Percentiles rank a stretch among this genome's conserved stretches.
Evolutionary conservation across 1,140 invertebrate species (phyloP).

Genomic region (Polypedilum pembai): DNA sequence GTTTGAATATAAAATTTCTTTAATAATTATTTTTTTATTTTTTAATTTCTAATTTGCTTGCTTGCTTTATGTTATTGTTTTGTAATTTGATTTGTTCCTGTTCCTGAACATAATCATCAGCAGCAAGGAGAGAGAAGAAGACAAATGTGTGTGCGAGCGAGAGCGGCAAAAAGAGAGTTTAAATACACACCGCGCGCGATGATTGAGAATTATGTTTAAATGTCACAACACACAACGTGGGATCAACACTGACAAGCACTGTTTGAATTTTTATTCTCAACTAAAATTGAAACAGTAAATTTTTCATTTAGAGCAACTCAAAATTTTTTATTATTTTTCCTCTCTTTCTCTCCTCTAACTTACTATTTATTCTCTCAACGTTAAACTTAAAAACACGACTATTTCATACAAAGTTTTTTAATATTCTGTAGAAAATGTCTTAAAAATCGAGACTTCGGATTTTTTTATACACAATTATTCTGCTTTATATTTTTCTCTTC

Average conservation of each 20-base stretch:
- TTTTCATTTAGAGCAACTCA: too few relatives aligned
- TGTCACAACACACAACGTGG: slow-evolving; percentile 3
- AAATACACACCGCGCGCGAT: not conserved
- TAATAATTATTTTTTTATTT: not conserved
- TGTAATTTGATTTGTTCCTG: not conserved
- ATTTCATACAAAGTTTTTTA: slow-evolving; percentile 28
- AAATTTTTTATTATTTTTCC: not conserved
- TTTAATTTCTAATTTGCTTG: too few relatives aligned
- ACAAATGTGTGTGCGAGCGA: not conserved
- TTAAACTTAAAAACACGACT: slow-evolving; percentile 27
- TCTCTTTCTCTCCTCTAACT: not conserved
- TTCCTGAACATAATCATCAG: not conserved
- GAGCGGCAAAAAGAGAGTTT: not conserved
- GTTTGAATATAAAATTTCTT: not conserved
- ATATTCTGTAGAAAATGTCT: slow-evolving; percentile 25
- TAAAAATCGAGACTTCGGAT: slow-evolving; percentile 22
- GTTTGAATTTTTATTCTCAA: not conserved
- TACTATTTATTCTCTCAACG: not conserved
- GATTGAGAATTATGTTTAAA: slow-evolving; percentile 3
- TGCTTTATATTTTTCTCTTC: not conserved
- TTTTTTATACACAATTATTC: slow-evolving; percentile 7
- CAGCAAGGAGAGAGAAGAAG: not conserved
- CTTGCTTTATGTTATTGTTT: too few relatives aligned
- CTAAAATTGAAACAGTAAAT: not conserved
- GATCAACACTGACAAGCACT: not conserved